Evolutionary conservation across 2,888 invertebrate genomes (phyloP).

Genomic region (Plusia festucae): DNA sequence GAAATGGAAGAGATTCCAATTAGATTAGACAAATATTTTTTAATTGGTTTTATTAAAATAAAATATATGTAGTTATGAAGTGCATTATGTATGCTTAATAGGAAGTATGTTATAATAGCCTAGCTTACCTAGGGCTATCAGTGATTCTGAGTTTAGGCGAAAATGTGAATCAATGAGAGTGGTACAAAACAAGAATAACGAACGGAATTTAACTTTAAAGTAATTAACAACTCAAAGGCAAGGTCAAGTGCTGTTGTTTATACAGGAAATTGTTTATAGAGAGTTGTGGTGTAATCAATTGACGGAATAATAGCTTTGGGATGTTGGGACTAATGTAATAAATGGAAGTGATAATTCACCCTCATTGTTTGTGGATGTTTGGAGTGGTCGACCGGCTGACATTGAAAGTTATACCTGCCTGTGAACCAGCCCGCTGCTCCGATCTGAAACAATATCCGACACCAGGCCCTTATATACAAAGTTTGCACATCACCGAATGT

Average conservation of each 20-base stretch:
- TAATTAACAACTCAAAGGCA: slow-evolving; percentile 17
- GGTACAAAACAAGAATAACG: slow-evolving; percentile 9
- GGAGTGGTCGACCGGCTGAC: slow-evolving; percentile 99
- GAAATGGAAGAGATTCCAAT: too few species aligned
- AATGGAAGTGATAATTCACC: slow-evolving; percentile 91
- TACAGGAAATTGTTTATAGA: slow-evolving; percentile 17
- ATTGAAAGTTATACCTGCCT: slow-evolving; percentile 97
- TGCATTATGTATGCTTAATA: slow-evolving; percentile 14
- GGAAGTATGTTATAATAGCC: too few species aligned
- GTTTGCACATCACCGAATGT: slow-evolving; percentile 54
- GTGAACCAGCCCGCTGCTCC: slow-evolving; percentile 97
- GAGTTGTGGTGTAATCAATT: slow-evolving; percentile 33
- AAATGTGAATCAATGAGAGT: slow-evolving; percentile 30
- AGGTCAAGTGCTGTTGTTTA: slow-evolving; percentile 20
- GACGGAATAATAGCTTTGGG: slow-evolving; percentile 43
- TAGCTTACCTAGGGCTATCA: too few species aligned
- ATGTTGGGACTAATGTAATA: slow-evolving; percentile 60
- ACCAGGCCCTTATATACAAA: slow-evolving; percentile 77
- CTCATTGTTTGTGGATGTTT: slow-evolving; percentile 96
- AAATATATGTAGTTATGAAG: background rate
- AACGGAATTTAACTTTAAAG: slow-evolving; percentile 11
- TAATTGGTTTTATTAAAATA: background rate
- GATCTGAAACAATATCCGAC: slow-evolving; percentile 93
- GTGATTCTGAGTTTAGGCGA: slow-evolving; percentile 22
- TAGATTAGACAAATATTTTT: too few species aligned